These are phyloP conservation scores for Mizuhopecten yessoensis DNA, from an alignment of 1,140 invertebrate species.

Conservation along the genomic window DNA sequence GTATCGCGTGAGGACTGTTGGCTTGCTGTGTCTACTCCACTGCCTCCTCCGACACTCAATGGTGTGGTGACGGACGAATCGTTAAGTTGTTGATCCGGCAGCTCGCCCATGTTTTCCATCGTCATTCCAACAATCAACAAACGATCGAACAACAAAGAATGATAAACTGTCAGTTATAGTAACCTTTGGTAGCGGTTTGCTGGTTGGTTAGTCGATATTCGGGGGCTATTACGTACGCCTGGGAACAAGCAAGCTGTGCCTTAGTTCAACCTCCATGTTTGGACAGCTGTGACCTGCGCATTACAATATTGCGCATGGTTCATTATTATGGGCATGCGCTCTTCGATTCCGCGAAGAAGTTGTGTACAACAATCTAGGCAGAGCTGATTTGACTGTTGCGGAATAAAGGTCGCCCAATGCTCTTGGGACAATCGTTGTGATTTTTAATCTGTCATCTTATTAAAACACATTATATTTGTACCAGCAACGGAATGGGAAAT, in stretches of 20 bases:
- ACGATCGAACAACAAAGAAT: constrained; percentile 82
- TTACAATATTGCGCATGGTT: constrained; percentile 75
- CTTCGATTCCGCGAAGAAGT: constrained; percentile 73
- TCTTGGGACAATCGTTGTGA: constrained; percentile 61
- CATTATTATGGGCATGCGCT: constrained; percentile 79
- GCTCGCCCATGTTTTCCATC: constrained; percentile 84
- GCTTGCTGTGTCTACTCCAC: constrained; percentile 48
- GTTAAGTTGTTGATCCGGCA: constrained; percentile 83
- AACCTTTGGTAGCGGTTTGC: constrained; percentile 81
- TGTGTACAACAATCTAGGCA: constrained; percentile 51
- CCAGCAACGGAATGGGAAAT: background rate
- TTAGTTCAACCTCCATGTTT: constrained; percentile 82
- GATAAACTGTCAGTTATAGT: constrained; percentile 81
- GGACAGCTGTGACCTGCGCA: constrained; percentile 83
- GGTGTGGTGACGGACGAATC: constrained; percentile 74
- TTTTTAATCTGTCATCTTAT: constrained; percentile 57
- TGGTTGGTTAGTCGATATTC: constrained; percentile 81
- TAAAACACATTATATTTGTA: constrained; percentile 49
- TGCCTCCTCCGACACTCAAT: constrained; percentile 47
- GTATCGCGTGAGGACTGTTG: constrained; percentile 56
- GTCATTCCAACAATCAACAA: constrained; percentile 83
- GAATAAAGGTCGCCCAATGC: constrained; percentile 53
- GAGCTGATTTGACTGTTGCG: constrained; percentile 3
- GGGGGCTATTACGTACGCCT: constrained; percentile 81
- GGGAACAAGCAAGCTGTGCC: constrained; percentile 78